Conservation (phyloP, 2,797 vertebrate species). For the Rhynchotus rufescens region DNA sequence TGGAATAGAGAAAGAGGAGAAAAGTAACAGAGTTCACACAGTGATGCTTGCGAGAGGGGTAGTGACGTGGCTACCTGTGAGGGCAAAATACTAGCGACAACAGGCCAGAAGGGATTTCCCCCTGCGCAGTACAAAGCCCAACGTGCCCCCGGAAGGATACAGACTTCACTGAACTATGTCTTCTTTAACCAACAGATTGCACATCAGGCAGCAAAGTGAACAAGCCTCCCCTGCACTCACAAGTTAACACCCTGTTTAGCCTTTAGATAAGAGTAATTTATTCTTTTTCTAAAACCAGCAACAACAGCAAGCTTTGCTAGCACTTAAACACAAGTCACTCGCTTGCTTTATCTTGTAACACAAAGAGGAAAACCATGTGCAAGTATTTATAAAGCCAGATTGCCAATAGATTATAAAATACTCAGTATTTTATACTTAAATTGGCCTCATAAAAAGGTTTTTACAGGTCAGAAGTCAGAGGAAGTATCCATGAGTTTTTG, state of each 20-base stretch:
- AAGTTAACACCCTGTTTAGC: neutral
- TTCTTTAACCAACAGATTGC: neutral
- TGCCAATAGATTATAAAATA: neutral
- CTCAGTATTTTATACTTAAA: neutral
- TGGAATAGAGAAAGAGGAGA: neutral
- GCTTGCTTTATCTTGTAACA: fast-evolving
- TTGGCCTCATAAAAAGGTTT: neutral
- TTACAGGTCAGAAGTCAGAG: neutral
- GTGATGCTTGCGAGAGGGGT: fast-evolving
- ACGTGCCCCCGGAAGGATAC: neutral
- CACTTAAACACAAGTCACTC: neutral
- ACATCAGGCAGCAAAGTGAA: neutral
- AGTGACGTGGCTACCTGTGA: fast-evolving
- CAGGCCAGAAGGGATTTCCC: neutral
- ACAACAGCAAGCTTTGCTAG: neutral
- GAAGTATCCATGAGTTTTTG: neutral
- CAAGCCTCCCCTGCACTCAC: neutral
- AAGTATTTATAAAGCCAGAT: neutral
- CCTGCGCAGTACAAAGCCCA: neutral
- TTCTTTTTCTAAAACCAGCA: neutral
- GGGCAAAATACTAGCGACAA: no score
- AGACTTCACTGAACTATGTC: neutral
- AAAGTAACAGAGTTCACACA: neutral
- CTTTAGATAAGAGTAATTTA: neutral
- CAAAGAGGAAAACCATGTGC: fast-evolving